These are phyloP conservation scores for Drosophila sulfurigaster DNA, from an alignment of 1,140 invertebrate genomes.

Conservation along the genomic window DNA sequence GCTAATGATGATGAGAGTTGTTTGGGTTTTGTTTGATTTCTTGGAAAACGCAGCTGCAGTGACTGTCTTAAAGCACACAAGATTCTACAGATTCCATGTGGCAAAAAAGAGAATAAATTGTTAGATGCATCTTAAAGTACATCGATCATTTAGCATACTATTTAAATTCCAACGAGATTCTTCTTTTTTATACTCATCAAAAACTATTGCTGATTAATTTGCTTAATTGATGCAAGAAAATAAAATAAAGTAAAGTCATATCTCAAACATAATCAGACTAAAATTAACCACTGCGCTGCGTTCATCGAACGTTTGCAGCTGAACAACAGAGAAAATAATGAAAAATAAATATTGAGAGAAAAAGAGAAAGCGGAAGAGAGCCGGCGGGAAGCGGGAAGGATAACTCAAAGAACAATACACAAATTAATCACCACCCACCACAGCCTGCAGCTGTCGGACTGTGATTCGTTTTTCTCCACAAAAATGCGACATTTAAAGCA, in stretches of 20 bases:
- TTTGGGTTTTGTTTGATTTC: slow-evolving; percentile 3
- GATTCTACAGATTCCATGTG: neutral
- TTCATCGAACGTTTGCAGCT: slow-evolving; percentile 34
- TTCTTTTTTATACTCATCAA: too few species aligned
- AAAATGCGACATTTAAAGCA: slow-evolving; percentile 79
- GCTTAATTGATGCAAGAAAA: too few species aligned
- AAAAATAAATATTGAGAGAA: slow-evolving; percentile 6
- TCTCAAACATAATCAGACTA: slow-evolving; percentile 22
- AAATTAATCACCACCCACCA: slow-evolving; percentile 81
- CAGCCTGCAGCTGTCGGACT: slow-evolving; percentile 51
- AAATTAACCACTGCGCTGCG: slow-evolving; percentile 19
- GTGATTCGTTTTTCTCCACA: slow-evolving; percentile 64
- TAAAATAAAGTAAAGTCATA: slow-evolving; percentile 18
- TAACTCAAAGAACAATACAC: slow-evolving; percentile 71
- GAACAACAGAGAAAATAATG: slow-evolving; percentile 10
- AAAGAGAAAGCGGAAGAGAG: neutral
- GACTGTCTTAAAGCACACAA: neutral
- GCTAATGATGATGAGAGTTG: slow-evolving; percentile 37
- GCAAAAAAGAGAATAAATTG: neutral
- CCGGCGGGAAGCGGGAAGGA: slow-evolving; percentile 29
- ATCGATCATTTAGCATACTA: too few species aligned
- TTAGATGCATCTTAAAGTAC: too few species aligned
- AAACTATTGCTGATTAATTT: too few species aligned
- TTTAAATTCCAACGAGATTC: too few species aligned
- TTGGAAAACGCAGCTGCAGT: neutral